Conservation (phyloP, 2,888 invertebrate genomes). For the Marasmarcha lunaedactyla region DNA sequence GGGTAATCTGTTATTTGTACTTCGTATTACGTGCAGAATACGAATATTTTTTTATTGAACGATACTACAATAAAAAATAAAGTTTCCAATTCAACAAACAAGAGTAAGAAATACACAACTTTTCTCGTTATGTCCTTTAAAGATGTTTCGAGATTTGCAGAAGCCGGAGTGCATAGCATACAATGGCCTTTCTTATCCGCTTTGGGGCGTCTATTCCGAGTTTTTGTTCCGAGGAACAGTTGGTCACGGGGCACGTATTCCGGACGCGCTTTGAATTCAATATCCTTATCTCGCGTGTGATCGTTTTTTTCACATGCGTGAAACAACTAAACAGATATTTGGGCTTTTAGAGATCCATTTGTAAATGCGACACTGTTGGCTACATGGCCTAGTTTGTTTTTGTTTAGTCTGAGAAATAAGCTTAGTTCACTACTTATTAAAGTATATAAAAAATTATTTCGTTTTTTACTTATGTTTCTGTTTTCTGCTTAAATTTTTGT, state of each 20-base stretch:
- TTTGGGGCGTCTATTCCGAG: constrained; percentile 43
- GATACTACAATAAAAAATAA: constrained; percentile 5
- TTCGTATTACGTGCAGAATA: no score
- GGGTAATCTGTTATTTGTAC: no score
- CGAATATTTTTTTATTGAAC: constrained; percentile 1
- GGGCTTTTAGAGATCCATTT: no score
- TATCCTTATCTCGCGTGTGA: constrained; percentile 41
- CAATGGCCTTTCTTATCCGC: constrained; percentile 46
- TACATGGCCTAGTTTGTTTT: no score
- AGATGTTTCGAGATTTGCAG: constrained; percentile 54
- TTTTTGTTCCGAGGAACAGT: constrained; percentile 41
- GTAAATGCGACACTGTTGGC: no score
- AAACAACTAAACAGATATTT: constrained; percentile 36
- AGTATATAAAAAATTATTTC: no score
- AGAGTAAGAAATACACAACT: constrained; percentile 30
- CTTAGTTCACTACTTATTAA: no score
- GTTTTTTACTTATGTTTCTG: no score
- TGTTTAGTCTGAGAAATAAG: no score
- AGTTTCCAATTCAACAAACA: constrained; percentile 15
- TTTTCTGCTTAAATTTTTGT: no score
- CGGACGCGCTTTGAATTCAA: constrained; percentile 56
- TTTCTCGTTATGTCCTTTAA: constrained; percentile 50
- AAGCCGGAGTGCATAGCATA: constrained; percentile 41
- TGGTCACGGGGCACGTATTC: constrained; percentile 49
- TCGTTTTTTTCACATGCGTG: constrained; percentile 36